Conservation (phyloP, 2,888 invertebrate species). For the Malthinus flaveolus region DNA sequence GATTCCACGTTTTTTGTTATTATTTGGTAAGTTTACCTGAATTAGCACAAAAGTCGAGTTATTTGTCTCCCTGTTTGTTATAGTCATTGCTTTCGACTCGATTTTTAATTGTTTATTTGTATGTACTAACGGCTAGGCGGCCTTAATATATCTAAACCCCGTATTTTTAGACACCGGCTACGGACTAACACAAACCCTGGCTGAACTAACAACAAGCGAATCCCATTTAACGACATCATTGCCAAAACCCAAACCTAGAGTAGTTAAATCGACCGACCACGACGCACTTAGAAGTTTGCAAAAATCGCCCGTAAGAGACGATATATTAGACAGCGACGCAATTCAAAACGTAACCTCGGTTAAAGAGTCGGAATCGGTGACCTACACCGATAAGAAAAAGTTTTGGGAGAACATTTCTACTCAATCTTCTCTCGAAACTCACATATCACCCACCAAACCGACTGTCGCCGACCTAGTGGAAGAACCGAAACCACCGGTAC, state of each 20-base stretch:
- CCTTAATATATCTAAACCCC: constrained; percentile 49
- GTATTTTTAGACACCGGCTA: constrained; percentile 55
- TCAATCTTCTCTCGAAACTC: constrained; percentile 39
- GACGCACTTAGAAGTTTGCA: constrained; percentile 18
- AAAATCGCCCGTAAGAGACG: constrained; percentile 32
- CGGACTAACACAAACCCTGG: constrained; percentile 46
- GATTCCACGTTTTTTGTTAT: constrained; percentile 13
- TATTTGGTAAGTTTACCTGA: constrained; percentile 34
- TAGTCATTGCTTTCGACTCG: constrained; percentile 26
- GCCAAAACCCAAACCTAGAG: constrained; percentile 48
- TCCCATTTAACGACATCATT: constrained; percentile 44
- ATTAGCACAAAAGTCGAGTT: constrained; percentile 27
- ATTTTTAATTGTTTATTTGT: constrained; percentile 23
- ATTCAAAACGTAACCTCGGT: constrained; percentile 27
- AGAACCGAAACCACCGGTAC: constrained; percentile 45
- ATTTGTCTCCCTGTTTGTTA: constrained; percentile 42
- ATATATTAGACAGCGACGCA: constrained; percentile 21
- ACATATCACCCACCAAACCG: constrained; percentile 42
- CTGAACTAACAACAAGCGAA: constrained; percentile 39
- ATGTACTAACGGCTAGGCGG: constrained; percentile 48
- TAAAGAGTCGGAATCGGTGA: constrained; percentile 45
- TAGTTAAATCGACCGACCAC: constrained; percentile 36
- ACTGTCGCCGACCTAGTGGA: constrained; percentile 26
- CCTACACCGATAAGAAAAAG: constrained; percentile 56
- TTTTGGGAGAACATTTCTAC: constrained; percentile 58